Evolutionary conservation across 2,113 vertebrate species (phyloP).

Genomic region (Sphaerodactylus townsendi): DNA sequence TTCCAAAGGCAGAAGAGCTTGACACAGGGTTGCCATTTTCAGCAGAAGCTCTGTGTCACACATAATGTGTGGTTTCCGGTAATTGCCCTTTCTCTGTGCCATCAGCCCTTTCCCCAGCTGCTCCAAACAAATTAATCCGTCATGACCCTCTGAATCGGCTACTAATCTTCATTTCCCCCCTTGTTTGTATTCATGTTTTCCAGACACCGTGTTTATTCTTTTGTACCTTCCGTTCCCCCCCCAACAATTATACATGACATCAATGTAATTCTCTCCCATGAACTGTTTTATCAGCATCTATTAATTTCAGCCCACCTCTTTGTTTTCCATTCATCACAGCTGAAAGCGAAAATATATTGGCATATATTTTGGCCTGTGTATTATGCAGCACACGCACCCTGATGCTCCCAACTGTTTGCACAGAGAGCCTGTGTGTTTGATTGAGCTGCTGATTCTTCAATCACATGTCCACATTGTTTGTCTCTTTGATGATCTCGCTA

Average conservation of each 20-base stretch:
- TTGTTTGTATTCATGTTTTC: constrained; percentile 29
- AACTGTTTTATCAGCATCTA: constrained; percentile 3
- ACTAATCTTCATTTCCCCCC: constrained; percentile 9
- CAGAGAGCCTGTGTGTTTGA: constrained; percentile 29
- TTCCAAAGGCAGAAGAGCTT: not conserved
- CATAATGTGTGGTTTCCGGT: not conserved
- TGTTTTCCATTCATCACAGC: not conserved
- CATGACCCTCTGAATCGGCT: not conserved
- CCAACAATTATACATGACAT: not conserved
- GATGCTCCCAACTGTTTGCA: not conserved
- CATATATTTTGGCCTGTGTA: not conserved
- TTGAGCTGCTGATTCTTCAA: constrained; percentile 1
- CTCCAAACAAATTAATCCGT: not conserved
- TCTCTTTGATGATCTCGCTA: not conserved
- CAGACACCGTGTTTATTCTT: not conserved
- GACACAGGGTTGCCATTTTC: not conserved
- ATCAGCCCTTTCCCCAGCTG: not conserved
- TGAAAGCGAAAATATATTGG: not conserved
- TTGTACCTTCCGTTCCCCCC: not conserved
- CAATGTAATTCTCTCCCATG: not conserved
- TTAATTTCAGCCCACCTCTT: not conserved
- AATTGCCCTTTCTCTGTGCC: not conserved
- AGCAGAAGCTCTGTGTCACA: not conserved
- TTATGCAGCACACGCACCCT: not conserved
- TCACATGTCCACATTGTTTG: constrained; percentile 1